These are phyloP conservation scores for Allobates femoralis DNA, from an alignment of 2,797 vertebrate species.

Conservation along the genomic window DNA sequence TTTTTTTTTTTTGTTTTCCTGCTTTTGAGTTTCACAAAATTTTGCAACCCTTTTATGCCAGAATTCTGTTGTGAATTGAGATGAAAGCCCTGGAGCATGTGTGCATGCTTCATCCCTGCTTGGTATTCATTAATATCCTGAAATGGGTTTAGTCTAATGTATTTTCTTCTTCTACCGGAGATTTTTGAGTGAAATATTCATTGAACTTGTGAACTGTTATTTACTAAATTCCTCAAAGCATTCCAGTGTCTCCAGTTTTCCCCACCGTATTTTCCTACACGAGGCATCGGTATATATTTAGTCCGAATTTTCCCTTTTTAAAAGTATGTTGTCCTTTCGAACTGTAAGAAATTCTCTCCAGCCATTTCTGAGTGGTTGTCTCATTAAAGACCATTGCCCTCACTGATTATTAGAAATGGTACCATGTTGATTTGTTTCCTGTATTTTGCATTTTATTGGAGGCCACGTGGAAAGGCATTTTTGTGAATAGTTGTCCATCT, in stretches of 20 bases:
- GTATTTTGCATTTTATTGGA: not conserved
- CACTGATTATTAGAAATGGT: too few species aligned
- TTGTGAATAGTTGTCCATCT: not conserved
- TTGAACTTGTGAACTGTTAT: too few species aligned
- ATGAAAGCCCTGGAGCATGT: too few species aligned
- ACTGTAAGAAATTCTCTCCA: not conserved
- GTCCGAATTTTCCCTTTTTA: not conserved
- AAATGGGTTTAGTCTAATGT: conserved; percentile 32
- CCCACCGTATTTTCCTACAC: not conserved
- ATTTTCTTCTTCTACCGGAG: not conserved
- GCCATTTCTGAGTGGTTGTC: not conserved
- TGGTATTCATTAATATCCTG: conserved; percentile 39
- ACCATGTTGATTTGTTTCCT: not conserved
- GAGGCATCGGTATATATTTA: not conserved
- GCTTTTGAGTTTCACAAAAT: too few species aligned
- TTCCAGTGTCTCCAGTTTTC: not conserved
- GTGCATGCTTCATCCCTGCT: not conserved
- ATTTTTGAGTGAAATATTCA: not conserved
- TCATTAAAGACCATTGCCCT: too few species aligned
- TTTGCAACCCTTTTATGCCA: too few species aligned
- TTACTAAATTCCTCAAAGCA: too few species aligned
- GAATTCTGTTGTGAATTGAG: too few species aligned
- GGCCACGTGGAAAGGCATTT: too few species aligned
- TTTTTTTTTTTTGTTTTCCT: too few species aligned
- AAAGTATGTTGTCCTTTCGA: not conserved